Percentiles rank a stretch among this genome's conserved stretches.
Conservation (phyloP, 2,797 vertebrate species). For the Lepus townsendii region DNA sequence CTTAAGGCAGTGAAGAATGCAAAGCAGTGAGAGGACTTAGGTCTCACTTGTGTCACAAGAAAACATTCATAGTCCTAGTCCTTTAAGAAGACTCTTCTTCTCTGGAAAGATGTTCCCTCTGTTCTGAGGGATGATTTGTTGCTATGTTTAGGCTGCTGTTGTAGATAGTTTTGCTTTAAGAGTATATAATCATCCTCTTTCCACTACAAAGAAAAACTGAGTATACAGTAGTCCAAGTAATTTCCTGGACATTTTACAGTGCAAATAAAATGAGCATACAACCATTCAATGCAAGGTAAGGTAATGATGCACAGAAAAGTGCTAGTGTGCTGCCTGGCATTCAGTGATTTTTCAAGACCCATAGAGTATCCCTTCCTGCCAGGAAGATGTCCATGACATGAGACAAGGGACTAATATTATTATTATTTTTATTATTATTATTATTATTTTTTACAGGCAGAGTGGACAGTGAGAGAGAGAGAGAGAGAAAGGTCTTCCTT, state of each 20-base stretch:
- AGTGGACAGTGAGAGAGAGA: too few relatives aligned
- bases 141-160: neutral
- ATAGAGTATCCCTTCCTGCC: neutral
- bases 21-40: neutral
- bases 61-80: neutral
- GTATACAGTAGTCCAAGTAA: neutral
- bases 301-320: neutral
- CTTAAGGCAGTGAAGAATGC: neutral
- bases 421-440: too few relatives aligned
- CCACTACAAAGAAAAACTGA: neutral
- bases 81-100: neutral
- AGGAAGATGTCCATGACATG: neutral
- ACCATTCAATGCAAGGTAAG: neutral
- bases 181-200: neutral
- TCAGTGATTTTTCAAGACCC: neutral
- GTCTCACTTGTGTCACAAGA: neutral
- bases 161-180: slow-evolving; percentile 8
- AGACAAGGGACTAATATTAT: neutral
- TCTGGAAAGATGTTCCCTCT: neutral
- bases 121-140: neutral
- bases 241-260: neutral
- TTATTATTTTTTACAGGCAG: too few relatives aligned
- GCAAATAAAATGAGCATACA: neutral
- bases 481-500: too few relatives aligned
- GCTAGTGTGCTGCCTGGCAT: too few relatives aligned